Base-by-base conservation (phyloP, 2,113 vertebrate genomes). In the Chionodraco myersi region DNA sequence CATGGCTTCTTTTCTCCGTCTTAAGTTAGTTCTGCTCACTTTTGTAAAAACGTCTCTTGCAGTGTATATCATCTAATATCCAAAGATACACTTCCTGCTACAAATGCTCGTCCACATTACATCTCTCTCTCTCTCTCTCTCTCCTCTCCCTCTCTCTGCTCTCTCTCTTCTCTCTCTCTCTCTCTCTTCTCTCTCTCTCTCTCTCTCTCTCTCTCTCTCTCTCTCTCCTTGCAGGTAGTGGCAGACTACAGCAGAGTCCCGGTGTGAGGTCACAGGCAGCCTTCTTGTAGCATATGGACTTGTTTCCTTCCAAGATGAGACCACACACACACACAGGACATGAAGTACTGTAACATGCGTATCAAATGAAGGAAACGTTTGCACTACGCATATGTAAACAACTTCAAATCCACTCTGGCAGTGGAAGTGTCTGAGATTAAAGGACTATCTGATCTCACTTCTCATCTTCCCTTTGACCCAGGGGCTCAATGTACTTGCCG, bases 231-330 rank as follows among this genome's bases (percentile, higher is more conserved):
- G 73, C 77, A 45, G 68, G 71, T 79, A 58, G 86, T 74, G 71
- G 85, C 81, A 80, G 87, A 87, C 85, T 80, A 75, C 86, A 82
- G 80, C 75, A 51, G 49, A 64, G 72, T 52, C 80, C 79, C 62
- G 88, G 80, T 83, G 91, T 67, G 92, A 91, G 92, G 91, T 92
- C 91, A 89, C 88, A 48, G 82, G 86, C 88, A 65, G 86, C 65
- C 89, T 91, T 86, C 91, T 91, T 91, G 85, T 65, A 90, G 77
- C 92, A 94, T 93, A 94, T 93, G 92, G 92, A 91, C 77, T 5
- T 7, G 26, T 82, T 92, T 92, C 91, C 88, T 89, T 93, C 92
- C 91, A 93, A 91, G 91, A 91, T 85, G 87, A 93, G 88, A 86
- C 79, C 86, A 80, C 87, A 82, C 72, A 79, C 62, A 44, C 62